These are phyloP conservation scores for Rachycentron canadum DNA, from an alignment of 2,797 vertebrate species.

Conservation along the genomic window DNA sequence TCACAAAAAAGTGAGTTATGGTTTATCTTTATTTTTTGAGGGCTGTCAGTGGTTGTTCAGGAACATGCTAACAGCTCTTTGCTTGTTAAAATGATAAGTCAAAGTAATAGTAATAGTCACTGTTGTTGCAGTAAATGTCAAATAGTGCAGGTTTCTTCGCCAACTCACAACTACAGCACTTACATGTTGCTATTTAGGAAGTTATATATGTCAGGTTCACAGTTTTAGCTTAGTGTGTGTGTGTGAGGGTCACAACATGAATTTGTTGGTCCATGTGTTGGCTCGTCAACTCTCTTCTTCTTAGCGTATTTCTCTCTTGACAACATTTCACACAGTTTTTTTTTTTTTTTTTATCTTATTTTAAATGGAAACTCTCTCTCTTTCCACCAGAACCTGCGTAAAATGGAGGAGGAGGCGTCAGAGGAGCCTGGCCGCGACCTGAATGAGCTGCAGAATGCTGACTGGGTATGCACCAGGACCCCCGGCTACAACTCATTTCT, in stretches of 20 bases:
- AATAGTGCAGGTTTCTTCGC: background rate
- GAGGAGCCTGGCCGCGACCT: constrained; percentile 88
- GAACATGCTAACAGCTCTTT: background rate
- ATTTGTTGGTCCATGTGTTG: background rate
- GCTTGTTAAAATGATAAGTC: background rate
- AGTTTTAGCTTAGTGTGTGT: no score
- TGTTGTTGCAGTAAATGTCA: background rate
- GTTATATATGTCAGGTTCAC: no score
- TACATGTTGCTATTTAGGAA: background rate
- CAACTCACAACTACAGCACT: background rate
- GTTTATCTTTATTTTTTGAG: background rate
- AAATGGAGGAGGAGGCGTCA: constrained; percentile 90
- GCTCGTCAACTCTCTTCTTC: background rate
- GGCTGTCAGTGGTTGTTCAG: no score
- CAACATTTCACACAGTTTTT: background rate
- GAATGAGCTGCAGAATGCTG: constrained; percentile 94
- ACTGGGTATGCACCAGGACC: constrained; percentile 89
- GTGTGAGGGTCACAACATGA: background rate
- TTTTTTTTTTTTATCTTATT: background rate
- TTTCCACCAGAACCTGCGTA: constrained; percentile 91
- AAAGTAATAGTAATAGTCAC: background rate
- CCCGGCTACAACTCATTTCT: constrained; percentile 4
- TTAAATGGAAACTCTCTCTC: constrained; percentile 25
- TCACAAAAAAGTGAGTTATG: background rate
- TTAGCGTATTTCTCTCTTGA: background rate